These are phyloP conservation scores for Polietes domitor DNA, from an alignment of 2,888 invertebrate genomes.

Conservation along the genomic window DNA sequence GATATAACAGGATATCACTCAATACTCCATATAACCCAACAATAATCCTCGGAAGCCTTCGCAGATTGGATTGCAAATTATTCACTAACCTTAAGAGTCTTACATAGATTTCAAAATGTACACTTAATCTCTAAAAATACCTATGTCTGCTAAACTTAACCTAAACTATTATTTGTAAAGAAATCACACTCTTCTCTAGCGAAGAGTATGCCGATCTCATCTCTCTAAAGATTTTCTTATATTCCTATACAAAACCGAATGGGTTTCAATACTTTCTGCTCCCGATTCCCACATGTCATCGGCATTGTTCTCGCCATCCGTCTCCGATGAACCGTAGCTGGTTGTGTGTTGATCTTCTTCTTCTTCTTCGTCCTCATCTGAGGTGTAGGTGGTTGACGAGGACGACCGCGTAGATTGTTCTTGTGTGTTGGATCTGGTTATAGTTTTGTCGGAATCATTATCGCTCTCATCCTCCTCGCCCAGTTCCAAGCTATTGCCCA, in stretches of 20 bases:
- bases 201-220: slow-evolving; percentile 25
- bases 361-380: slow-evolving; percentile 80
- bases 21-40: too few species aligned
- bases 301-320: slow-evolving; percentile 87
- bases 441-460: slow-evolving; percentile 76
- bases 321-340: slow-evolving; percentile 82
- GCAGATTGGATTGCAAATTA: neutral
- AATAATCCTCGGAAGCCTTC: too few species aligned
- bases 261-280: slow-evolving; percentile 92
- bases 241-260: slow-evolving; percentile 92
- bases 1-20: too few species aligned
- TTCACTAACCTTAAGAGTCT: neutral
- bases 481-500: neutral
- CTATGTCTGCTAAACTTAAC: neutral
- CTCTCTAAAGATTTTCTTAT: slow-evolving; percentile 82
- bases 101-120: neutral
- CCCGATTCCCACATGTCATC: slow-evolving; percentile 93
- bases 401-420: slow-evolving; percentile 56
- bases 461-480: slow-evolving; percentile 69
- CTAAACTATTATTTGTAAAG: neutral
- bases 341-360: slow-evolving; percentile 86
- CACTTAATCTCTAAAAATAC: neutral
- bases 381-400: slow-evolving; percentile 70
- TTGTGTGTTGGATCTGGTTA: slow-evolving; percentile 71
- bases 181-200: neutral